Conservation (phyloP, 1,140 invertebrate genomes). For the Lepidurus couesii region DNA sequence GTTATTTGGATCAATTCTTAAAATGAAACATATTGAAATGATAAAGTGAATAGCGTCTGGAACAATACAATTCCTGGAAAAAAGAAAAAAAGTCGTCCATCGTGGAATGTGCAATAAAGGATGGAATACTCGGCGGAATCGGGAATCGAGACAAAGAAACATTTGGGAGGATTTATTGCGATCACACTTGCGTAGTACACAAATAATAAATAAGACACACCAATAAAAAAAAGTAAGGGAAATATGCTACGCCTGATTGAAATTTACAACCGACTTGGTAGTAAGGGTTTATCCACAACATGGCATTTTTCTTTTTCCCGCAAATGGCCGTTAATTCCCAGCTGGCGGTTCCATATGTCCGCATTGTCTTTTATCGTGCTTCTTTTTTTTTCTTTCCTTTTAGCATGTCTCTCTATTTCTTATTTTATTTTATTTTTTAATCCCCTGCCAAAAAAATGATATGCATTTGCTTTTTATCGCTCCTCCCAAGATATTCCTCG, state of each 20-base stretch:
- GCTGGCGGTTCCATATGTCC: background rate
- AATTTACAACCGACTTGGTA: background rate
- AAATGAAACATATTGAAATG: too few relatives aligned
- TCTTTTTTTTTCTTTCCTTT: background rate
- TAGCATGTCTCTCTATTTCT: constrained; percentile 1
- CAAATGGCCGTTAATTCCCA: constrained; percentile 18
- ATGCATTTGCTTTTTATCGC: background rate
- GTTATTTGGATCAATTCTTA: too few relatives aligned
- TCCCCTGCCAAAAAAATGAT: background rate
- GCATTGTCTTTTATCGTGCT: constrained; percentile 2
- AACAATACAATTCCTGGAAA: too few relatives aligned
- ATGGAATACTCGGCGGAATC: too few relatives aligned
- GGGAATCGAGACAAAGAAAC: too few relatives aligned
- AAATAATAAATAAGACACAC: background rate
- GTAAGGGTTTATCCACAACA: constrained; percentile 2
- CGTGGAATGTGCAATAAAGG: too few relatives aligned
- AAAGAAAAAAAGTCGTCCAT: too few relatives aligned
- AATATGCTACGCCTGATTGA: background rate
- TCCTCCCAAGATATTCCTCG: too few relatives aligned
- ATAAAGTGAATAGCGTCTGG: too few relatives aligned
- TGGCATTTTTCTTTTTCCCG: background rate
- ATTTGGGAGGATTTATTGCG: too few relatives aligned
- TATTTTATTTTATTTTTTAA: background rate
- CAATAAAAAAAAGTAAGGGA: background rate
- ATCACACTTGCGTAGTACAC: background rate